These are phyloP conservation scores for Oscheius sp. DNA, from an alignment of 1,140 invertebrate genomes.

Conservation along the genomic window DNA sequence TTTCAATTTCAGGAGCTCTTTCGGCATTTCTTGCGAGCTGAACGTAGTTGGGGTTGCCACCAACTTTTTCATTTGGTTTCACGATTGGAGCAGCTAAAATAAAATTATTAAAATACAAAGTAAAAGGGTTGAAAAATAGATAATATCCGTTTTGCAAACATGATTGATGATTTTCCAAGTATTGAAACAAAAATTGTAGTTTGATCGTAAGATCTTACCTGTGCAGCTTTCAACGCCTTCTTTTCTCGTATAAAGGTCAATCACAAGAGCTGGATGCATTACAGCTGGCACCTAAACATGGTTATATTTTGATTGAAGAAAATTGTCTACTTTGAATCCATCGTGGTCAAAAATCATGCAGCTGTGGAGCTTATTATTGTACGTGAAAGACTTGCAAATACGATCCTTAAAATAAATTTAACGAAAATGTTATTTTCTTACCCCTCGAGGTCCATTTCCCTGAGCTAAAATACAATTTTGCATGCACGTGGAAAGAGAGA, in stretches of 20 bases:
- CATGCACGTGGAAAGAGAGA: slow-evolving; percentile 18
- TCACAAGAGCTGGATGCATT: slow-evolving; percentile 21
- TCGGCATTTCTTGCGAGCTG: too few relatives aligned
- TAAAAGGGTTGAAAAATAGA: too few relatives aligned
- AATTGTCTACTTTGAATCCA: slow-evolving; percentile 1
- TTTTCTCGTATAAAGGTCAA: slow-evolving; percentile 20
- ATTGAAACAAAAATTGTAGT: background rate
- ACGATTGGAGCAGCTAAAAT: background rate
- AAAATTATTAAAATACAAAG: background rate
- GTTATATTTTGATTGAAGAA: background rate
- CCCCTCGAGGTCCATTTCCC: slow-evolving; percentile 18
- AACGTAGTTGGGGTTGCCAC: background rate
- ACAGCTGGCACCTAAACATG: slow-evolving; percentile 22
- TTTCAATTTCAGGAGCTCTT: too few relatives aligned
- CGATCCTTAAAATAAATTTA: slow-evolving; percentile 7
- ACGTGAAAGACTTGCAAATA: slow-evolving; percentile 23
- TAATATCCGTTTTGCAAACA: too few relatives aligned
- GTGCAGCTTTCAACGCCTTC: slow-evolving; percentile 13
- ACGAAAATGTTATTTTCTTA: background rate
- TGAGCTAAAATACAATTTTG: slow-evolving; percentile 26
- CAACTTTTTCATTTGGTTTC: background rate
- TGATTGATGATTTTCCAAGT: background rate
- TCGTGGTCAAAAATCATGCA: slow-evolving; percentile 23
- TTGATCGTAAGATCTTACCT: background rate
- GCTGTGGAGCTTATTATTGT: slow-evolving; percentile 3